A percentile compares a stretch with the other conserved stretches of the same genome.
Conservation (phyloP, 2,888 invertebrate species). For the Hydriomena furcata region DNA sequence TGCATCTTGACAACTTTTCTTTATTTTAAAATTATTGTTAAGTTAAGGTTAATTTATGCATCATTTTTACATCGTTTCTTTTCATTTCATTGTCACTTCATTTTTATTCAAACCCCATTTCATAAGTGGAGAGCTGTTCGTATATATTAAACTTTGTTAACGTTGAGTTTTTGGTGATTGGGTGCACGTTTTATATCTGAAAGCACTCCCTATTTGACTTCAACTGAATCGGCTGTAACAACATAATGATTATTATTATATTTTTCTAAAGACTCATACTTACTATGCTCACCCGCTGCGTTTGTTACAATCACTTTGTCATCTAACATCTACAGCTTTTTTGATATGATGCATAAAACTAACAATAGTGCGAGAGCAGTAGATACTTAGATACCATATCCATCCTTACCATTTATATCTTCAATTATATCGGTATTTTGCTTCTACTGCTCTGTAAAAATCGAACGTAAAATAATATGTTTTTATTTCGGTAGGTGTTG, state of each 20-base stretch:
- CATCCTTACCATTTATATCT: slow-evolving; percentile 16
- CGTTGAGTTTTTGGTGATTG: slow-evolving; percentile 65
- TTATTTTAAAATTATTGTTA: slow-evolving; percentile 58
- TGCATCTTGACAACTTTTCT: slow-evolving; percentile 84
- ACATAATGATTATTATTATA: slow-evolving; percentile 41
- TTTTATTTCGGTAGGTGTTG: slow-evolving; percentile 66
- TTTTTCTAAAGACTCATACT: slow-evolving; percentile 7
- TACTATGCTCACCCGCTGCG: slow-evolving; percentile 40
- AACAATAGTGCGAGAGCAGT: slow-evolving; percentile 69
- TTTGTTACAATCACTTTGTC: slow-evolving; percentile 74
- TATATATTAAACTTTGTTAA: slow-evolving; percentile 41
- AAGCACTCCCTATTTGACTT: slow-evolving; percentile 73
- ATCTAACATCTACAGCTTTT: slow-evolving; percentile 75
- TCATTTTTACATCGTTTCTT: slow-evolving; percentile 57
- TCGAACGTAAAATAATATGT: slow-evolving; percentile 31
- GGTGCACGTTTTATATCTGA: slow-evolving; percentile 77
- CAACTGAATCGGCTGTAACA: slow-evolving; percentile 62
- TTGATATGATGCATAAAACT: slow-evolving; percentile 74
- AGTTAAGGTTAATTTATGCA: slow-evolving; percentile 66
- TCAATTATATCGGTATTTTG: slow-evolving; percentile 38
- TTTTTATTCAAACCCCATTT: slow-evolving; percentile 82
- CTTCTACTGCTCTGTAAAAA: slow-evolving; percentile 64
- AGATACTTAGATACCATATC: slow-evolving; percentile 44
- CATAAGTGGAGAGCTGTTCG: slow-evolving; percentile 78
- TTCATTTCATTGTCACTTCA: slow-evolving; percentile 53